These are phyloP conservation scores for Bombus picipes DNA, from an alignment of 1,140 invertebrate species.

Conservation along the genomic window DNA sequence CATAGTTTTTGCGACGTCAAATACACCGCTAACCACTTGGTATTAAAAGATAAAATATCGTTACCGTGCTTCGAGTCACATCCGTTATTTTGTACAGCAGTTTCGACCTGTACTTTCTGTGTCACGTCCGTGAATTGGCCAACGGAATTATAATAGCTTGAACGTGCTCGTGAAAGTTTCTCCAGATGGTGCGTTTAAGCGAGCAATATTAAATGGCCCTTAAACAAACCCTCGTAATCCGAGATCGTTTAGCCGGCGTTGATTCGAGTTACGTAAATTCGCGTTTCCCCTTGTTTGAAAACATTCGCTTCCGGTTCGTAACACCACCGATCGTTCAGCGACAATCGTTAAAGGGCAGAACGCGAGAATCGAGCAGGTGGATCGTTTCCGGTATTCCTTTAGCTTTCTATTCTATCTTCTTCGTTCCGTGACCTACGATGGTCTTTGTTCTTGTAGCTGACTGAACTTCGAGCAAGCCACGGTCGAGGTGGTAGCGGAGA, in stretches of 20 bases:
- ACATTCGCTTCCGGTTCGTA: not conserved
- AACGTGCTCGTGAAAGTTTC: not conserved
- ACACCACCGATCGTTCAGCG: too few species aligned
- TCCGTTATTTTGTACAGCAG: too few species aligned
- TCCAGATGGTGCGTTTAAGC: not conserved
- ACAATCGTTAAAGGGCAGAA: not conserved
- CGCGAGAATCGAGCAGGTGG: not conserved
- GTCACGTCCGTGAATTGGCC: not conserved
- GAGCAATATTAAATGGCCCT: not conserved
- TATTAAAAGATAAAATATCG: not conserved
- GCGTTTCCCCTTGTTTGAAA: not conserved
- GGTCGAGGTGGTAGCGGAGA: not conserved
- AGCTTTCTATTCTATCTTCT: not conserved
- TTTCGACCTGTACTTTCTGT: not conserved
- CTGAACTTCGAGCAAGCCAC: not conserved
- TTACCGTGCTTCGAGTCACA: too few species aligned
- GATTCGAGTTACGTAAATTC: not conserved
- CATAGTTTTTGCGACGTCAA: not conserved
- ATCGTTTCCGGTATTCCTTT: not conserved
- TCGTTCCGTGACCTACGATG: not conserved
- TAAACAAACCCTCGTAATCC: not conserved
- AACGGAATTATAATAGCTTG: not conserved
- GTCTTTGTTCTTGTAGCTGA: not conserved
- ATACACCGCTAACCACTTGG: not conserved
- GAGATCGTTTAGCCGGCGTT: not conserved